Evolutionary conservation across 2,113 vertebrate species (phyloP), one percentile per base, ranked within the genome.

Genomic region (Gymnogyps californianus): DNA sequence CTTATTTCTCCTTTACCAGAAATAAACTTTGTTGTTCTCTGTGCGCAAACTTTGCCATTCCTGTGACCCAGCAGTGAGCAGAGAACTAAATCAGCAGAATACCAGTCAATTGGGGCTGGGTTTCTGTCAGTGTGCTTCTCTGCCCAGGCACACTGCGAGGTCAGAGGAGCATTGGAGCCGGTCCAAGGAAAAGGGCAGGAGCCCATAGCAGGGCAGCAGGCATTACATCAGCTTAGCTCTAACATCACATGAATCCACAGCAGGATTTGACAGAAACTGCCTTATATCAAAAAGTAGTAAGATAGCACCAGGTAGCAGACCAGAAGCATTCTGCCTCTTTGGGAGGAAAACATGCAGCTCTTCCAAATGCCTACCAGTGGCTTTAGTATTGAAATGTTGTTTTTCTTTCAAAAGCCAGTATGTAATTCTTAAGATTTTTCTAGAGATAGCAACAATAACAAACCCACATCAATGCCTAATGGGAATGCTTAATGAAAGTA

Each of bases 201-300:
- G 38, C 25, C n/a, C 42, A 7, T 9, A 16, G 28, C 5, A 2
- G 34, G 44, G 66, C 65, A 82, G 65, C 42, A 74, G 67, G 38
- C 38, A 51, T 21, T 6, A 28, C 47, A 49, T 38, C 55, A 79
- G 66, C 71, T 51, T 7, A 54, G 32, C 25, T 55, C 59, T 16
- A 64, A 7, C 8, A 36, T 7, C 40, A 51, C n/a, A 40, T 0
- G 0, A 4, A 38, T 7, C 28, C 61, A 71, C 61, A 46, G 61
- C 51, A 57, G 38, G 55, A 52, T n/a, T 54, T 7, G 0, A 16
- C 40, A 61, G 61, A 8, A 75, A 17, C 18, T 15, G 77, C 32
- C 29, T 75, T 36, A 13, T 20, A 20, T 16, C 22, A 57, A 62
- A 47, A 65, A 80, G n/a, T 2, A 47, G 5, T 10, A 16, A 66